A percentile compares a stretch with the other conserved stretches of the same genome.
Evolutionary conservation across 2,113 vertebrate genomes (phyloP).

Genomic region (Notiomystis cincta): DNA sequence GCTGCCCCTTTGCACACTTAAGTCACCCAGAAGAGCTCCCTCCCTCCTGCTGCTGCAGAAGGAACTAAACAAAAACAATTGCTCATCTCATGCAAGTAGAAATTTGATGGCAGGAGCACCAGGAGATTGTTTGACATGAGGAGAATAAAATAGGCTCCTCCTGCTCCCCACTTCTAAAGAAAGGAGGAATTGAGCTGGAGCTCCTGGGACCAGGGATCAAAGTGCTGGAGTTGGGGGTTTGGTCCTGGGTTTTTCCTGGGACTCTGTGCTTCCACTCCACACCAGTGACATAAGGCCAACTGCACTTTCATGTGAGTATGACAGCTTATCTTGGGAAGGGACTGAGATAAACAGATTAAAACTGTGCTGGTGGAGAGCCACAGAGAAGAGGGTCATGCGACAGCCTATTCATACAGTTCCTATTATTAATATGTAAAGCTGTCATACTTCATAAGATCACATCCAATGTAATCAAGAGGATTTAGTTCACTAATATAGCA

Average conservation of each 20-base stretch:
- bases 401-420: slow-evolving; percentile 49
- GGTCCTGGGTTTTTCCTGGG: background rate
- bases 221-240: background rate
- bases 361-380: slow-evolving; percentile 14
- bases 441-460: slow-evolving; percentile 71
- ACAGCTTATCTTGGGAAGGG: background rate
- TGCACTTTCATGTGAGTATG: background rate
- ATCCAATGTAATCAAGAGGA: slow-evolving; percentile 66
- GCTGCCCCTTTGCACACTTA: background rate
- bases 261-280: background rate
- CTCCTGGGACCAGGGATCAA: background rate
- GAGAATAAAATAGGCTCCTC: background rate
- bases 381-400: slow-evolving; percentile 49
- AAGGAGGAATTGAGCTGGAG: background rate
- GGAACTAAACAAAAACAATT: too few relatives aligned
- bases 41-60: background rate
- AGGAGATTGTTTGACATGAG: background rate
- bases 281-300: background rate
- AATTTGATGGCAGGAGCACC: background rate
- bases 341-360: slow-evolving; percentile 53
- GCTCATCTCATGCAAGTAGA: background rate
- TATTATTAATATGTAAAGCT: slow-evolving; percentile 69
- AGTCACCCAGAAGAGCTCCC: background rate
- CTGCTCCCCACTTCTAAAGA: background rate
- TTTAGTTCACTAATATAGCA: slow-evolving; percentile 67